These are phyloP conservation scores for Brachyptera putata DNA, from an alignment of 2,888 invertebrate species.

Conservation along the genomic window DNA sequence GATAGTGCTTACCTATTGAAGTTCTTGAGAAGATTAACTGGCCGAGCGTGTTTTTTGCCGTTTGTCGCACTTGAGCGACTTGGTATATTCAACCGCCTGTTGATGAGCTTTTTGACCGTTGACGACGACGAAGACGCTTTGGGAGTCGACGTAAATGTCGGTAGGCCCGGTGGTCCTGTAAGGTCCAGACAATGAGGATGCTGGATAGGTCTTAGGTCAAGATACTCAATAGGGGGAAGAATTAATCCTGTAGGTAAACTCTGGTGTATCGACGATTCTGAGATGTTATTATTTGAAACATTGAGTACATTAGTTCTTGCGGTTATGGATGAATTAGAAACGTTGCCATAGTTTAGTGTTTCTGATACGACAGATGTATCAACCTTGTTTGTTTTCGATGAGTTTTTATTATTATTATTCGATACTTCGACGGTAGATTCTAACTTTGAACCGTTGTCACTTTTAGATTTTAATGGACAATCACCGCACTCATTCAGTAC, in stretches of 20 bases:
- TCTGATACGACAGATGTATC: no score
- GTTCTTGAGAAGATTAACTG: slow-evolving; percentile 47
- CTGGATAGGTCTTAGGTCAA: background rate
- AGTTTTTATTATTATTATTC: no score
- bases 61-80: background rate
- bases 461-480: background rate
- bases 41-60: slow-evolving; percentile 33
- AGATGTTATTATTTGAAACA: no score
- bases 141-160: slow-evolving; percentile 47
- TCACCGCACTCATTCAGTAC: no score
- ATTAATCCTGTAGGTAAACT: no score
- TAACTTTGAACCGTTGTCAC: background rate
- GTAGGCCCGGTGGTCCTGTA: slow-evolving; percentile 39
- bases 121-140: slow-evolving; percentile 39
- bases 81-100: background rate
- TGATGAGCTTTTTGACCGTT: slow-evolving; percentile 45
- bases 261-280: no score
- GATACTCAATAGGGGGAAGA: slow-evolving; percentile 1
- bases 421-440: background rate
- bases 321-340: background rate
- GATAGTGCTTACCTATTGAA: slow-evolving; percentile 52
- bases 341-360: no score
- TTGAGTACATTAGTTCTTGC: background rate
- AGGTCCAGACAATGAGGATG: slow-evolving; percentile 1
- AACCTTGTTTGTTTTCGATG: no score